Base-by-base conservation (phyloP, 1,140 invertebrate genomes). In the Aplysia californica region DNA sequence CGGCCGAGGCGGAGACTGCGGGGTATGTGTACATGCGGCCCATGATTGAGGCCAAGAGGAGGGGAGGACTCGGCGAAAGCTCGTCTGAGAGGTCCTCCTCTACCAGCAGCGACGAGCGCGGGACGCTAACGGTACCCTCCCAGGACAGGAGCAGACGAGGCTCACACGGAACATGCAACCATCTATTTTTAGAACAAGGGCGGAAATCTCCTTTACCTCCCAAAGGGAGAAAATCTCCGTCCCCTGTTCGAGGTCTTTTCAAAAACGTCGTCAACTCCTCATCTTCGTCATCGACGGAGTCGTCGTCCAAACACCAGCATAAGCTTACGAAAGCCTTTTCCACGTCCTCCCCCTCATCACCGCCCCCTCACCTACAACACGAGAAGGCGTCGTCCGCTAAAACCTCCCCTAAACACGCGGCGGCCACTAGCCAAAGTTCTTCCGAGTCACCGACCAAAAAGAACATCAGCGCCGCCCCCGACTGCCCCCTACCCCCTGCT, bases 41-140 rank as follows among this genome's bases (percentile, higher is more conserved):
- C 20, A 33, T 75, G 61, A 64, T 36, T 55, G 39, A 66, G 15
- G 36, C 1, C 55, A 75, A 35, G 31, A 73, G 18, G 36, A 73
- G 38, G 41, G 70, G 26, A 59, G 35, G n/a, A n/a, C n/a, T 61
- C 61, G 3, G 39, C 20, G 3, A 2, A 15, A 23, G 33, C 21
- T n/a, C 44, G 44, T 66, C 55, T 5, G 72, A 75, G 41, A 58
- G 72, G 31, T 75, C 72, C 2, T 75, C 72, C 31, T 75, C 72
- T 1, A 75, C 72, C 2, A 75, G 72, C 61, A 75, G 72, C 61
- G 72, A 75, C 23, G 72, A 75, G 61, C 58, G 26, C 36, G 61
- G 59, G 1, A n/a, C 59, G 2, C 26, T 64, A 10, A 6, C 61
- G 10, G 61, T 75, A 10, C 59, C 72, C 35, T 26, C 20, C 56